Evolutionary conservation across 1,140 invertebrate genomes (phyloP), one percentile per base, ranked within the genome.

Genomic region (Drosophila mojavensis): DNA sequence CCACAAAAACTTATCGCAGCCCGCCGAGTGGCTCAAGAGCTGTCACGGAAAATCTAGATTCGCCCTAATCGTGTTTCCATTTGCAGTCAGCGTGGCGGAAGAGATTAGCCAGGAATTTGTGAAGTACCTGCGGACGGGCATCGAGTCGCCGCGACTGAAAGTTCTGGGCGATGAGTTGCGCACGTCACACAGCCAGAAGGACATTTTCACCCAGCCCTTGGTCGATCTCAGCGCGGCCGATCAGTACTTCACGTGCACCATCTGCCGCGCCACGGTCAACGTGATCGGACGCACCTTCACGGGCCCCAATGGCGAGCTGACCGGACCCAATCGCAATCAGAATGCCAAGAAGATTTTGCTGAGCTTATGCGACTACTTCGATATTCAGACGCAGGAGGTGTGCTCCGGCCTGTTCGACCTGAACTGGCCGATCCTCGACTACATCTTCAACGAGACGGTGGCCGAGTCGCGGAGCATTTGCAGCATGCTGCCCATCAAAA

Each of bases 211-310:
- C 0, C 61, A 85, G 9, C 62, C 81, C 2, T 1, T 90, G 56
- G 71, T 55, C 13, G 85, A 90, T 11, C 24, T 90, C 7, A 70
- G 61, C 6, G 30, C 72, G 0, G 24, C 43, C 0, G 82, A 90
- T 78, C 79, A 83, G 64, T 82, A 59, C 33, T 65, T 93, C 4
- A 92, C 93, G 7, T 95, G 95, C 64, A 88, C 93, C 17, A 55
- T 94, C 51, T 95, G 95, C 59, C 91, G 93, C 1, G 92, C 93
- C 26, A 65, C 92, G 5, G 75, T 94, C 4, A 89, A 84, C 39
- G 83, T 92, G 3, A 66, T 94, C 0, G 84, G 94, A 0, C 63
- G 90, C 20, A 80, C 92, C 0, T 82, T 93, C 13, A 72, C 74
- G 5, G 66, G 39, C 1, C 67, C 67, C 15, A 26, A 78, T 10